phyloP scores from a whole-genome alignment of 2,888 invertebrate species.

The Macrophya annulata region DNA sequence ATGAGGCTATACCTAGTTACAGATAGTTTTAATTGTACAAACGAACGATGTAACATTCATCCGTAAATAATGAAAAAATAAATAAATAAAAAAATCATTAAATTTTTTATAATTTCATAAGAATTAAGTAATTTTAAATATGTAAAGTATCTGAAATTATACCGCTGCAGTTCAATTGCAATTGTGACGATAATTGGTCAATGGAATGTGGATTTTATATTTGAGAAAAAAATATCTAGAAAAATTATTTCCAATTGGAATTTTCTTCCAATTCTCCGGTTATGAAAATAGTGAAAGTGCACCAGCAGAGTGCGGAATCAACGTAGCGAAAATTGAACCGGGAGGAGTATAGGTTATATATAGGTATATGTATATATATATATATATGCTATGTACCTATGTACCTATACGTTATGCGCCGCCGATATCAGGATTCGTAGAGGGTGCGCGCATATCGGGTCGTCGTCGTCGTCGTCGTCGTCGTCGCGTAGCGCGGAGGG shows the following conservation, averaged over 20 bases:
- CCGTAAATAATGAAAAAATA: too few species aligned
- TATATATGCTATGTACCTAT: too few species aligned
- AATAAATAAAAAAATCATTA: too few species aligned
- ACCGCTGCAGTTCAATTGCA: background rate
- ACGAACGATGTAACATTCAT: background rate
- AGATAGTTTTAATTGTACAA: background rate
- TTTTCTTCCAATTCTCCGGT: background rate
- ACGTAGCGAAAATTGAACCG: slow-evolving; percentile 8
- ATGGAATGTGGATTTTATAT: too few species aligned
- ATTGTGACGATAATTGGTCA: background rate
- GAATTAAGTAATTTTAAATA: too few species aligned
- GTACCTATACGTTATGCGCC: background rate
- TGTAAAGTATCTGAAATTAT: too few species aligned
- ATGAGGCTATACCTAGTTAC: background rate
- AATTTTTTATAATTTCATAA: too few species aligned
- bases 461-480: background rate
- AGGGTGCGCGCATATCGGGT: slow-evolving; percentile 49
- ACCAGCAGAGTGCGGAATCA: background rate
- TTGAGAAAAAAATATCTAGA: too few species aligned
- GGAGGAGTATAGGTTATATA: background rate
- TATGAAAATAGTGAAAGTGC: slow-evolving; percentile 3
- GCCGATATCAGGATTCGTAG: background rate
- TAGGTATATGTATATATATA: background rate
- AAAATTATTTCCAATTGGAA: background rate
- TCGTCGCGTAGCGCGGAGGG: slow-evolving; percentile 57